These are phyloP conservation scores for Diarsia dahlii DNA, from an alignment of 2,888 invertebrate genomes.

Conservation along the genomic window DNA sequence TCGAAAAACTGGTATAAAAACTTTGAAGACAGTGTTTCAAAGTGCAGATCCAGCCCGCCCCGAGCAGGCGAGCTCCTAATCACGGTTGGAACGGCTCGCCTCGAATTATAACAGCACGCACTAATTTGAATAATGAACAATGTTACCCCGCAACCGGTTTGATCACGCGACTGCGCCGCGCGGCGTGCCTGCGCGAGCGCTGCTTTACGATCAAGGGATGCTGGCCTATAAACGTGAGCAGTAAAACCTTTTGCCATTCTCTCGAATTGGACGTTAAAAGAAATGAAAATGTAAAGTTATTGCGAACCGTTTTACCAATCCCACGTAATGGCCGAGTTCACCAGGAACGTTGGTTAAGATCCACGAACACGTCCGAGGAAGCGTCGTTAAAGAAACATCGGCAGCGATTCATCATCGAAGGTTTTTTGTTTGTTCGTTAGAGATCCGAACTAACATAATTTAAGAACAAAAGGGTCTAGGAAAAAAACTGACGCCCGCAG, in stretches of 20 bases:
- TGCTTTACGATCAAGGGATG: constrained; percentile 79
- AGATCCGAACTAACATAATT: constrained; percentile 86
- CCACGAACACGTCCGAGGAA: constrained; percentile 42
- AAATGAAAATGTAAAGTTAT: constrained; percentile 64
- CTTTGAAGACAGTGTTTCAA: constrained; percentile 62
- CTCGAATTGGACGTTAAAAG: constrained; percentile 67
- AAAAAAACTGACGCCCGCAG: constrained; percentile 82
- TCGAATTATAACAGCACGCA: constrained; percentile 87
- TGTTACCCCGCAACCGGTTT: constrained; percentile 85
- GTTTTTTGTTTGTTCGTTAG: constrained; percentile 78
- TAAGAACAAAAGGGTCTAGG: constrained; percentile 85
- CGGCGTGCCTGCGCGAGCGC: constrained; percentile 71
- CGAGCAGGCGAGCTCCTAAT: constrained; percentile 71
- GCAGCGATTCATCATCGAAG: constrained; percentile 79
- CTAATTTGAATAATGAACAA: constrained; percentile 90
- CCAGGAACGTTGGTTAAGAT: constrained; percentile 44
- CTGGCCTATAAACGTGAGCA: constrained; percentile 79
- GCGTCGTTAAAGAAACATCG: constrained; percentile 73
- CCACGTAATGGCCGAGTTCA: constrained; percentile 56
- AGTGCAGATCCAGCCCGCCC: constrained; percentile 56
- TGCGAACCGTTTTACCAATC: constrained; percentile 61
- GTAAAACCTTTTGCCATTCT: constrained; percentile 76
- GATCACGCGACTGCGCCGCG: constrained; percentile 79
- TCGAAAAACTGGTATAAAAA: constrained; percentile 45
- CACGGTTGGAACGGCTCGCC: constrained; percentile 77